These are phyloP conservation scores for Chelidonichthys spinosus DNA, from an alignment of 2,797 vertebrate species.

Conservation along the genomic window DNA sequence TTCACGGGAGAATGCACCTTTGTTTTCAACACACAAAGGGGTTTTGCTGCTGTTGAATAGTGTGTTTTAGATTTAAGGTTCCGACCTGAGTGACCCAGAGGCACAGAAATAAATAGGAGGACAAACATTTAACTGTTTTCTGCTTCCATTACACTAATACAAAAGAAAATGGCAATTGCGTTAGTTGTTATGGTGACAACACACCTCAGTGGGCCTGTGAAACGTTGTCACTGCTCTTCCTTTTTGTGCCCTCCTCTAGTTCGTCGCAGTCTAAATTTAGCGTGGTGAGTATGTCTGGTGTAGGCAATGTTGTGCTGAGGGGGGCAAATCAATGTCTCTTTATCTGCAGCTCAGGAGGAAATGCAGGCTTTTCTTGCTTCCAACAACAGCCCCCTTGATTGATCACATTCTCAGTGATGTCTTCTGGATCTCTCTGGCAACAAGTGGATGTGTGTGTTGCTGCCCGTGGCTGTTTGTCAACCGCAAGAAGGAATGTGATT, in stretches of 20 bases:
- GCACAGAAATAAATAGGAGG: too few relatives aligned
- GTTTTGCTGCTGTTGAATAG: neutral
- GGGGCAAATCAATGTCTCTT: slow-evolving; percentile 74
- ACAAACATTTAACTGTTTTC: too few relatives aligned
- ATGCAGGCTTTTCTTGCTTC: slow-evolving; percentile 60
- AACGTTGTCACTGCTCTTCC: slow-evolving; percentile 14
- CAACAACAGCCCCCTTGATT: slow-evolving; percentile 57
- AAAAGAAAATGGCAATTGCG: neutral
- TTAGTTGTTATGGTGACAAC: too few relatives aligned
- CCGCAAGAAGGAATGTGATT: slow-evolving; percentile 4
- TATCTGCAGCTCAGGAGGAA: slow-evolving; percentile 75
- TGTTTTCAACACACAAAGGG: neutral
- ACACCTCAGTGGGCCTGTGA: too few relatives aligned
- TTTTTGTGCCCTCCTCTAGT: slow-evolving; percentile 49
- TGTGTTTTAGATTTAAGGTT: neutral
- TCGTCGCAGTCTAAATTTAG: slow-evolving; percentile 72
- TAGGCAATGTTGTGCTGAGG: slow-evolving; percentile 70
- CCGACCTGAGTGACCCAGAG: neutral
- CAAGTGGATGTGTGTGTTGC: slow-evolving; percentile 33
- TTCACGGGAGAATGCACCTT: neutral
- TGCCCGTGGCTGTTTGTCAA: slow-evolving; percentile 22
- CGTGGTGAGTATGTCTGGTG: slow-evolving; percentile 61
- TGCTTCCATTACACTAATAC: neutral
- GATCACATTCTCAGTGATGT: slow-evolving; percentile 45
- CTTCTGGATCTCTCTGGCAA: slow-evolving; percentile 36